Evolutionary conservation across 1,140 invertebrate genomes (phyloP).

Genomic region (Hypothenemus hampei): DNA sequence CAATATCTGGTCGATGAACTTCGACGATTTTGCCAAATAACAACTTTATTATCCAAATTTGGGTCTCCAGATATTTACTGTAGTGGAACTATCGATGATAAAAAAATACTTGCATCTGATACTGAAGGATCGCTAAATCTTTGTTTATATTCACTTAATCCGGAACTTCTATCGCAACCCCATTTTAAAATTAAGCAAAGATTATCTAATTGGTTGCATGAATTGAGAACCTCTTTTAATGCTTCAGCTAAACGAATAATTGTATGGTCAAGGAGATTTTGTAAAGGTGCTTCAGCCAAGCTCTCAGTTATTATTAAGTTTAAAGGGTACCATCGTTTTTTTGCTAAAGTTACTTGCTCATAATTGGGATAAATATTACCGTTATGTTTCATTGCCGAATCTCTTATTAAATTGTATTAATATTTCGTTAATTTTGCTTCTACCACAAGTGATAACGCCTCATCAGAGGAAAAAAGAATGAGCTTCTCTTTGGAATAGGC

Average conservation of each 20-base stretch:
- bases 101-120: conserved; percentile 25
- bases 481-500: not conserved
- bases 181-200: conserved; percentile 15
- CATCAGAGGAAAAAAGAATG: not conserved
- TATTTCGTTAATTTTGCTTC: not conserved
- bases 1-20: conserved; percentile 27
- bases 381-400: not conserved
- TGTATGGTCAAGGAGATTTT: conserved; percentile 31
- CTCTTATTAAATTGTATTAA: not conserved
- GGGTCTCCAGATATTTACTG: conserved; percentile 5
- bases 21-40: conserved; percentile 30
- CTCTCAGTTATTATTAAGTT: conserved; percentile 9
- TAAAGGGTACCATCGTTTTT: not conserved
- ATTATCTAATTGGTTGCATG: not conserved
- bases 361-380: not conserved
- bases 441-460: too few species aligned
- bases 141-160: conserved; percentile 25
- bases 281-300: conserved; percentile 26
- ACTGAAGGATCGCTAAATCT: conserved; percentile 9
- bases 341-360: not conserved
- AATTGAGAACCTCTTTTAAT: conserved; percentile 5
- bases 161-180: conserved; percentile 28
- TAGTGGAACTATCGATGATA: conserved; percentile 24
- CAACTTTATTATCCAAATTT: conserved; percentile 4
- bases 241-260: conserved; percentile 15